Conservation (phyloP, 2,113 vertebrate species). For the Thunnus thynnus region DNA sequence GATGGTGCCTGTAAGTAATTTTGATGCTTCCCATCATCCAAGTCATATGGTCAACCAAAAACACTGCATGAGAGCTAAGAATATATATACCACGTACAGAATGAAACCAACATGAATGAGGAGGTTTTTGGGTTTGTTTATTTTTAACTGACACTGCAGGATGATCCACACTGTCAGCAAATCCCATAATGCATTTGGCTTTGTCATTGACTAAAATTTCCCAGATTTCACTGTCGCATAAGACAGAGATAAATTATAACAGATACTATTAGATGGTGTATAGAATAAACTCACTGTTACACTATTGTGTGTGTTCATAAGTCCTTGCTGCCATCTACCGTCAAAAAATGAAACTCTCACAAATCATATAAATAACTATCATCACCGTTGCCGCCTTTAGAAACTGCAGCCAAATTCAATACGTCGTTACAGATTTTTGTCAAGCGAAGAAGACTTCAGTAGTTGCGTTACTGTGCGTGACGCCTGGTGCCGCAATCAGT, state of each 20-base stretch:
- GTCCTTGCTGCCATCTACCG: conserved; percentile 74
- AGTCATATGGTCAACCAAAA: not conserved
- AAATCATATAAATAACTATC: not conserved
- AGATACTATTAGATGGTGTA: not conserved
- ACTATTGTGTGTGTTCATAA: not conserved
- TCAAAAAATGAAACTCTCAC: not conserved
- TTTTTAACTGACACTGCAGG: not conserved
- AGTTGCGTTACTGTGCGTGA: not conserved
- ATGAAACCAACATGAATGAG: not conserved
- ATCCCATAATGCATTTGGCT: not conserved
- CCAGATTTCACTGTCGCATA: conserved; percentile 25
- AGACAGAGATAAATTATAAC: conserved; percentile 9
- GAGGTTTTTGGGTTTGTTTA: too few relatives aligned
- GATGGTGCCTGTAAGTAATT: conserved; percentile 26
- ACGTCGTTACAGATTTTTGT: not conserved
- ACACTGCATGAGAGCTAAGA: not conserved
- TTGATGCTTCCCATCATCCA: conserved; percentile 25
- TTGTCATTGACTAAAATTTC: not conserved
- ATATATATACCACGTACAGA: not conserved
- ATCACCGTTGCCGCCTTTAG: not conserved
- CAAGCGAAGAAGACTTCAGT: too few relatives aligned
- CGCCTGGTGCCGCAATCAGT: fast-evolving
- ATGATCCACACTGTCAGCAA: not conserved
- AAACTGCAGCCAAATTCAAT: not conserved
- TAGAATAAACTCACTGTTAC: not conserved